Base-by-base conservation (phyloP, 2,113 vertebrate species). In the Sinosuthora webbiana region DNA sequence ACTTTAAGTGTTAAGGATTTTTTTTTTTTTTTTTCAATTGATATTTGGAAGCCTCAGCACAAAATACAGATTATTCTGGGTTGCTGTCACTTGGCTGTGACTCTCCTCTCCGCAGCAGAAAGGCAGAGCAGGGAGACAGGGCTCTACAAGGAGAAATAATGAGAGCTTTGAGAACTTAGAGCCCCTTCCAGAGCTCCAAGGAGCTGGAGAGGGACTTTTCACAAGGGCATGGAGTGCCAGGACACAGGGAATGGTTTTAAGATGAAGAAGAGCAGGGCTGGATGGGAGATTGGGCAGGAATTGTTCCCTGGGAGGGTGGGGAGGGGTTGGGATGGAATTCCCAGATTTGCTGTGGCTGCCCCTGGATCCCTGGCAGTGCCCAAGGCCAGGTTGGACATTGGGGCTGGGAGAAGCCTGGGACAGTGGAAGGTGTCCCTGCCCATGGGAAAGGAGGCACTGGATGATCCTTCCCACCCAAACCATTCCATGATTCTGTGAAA, bases 291-390 rank as follows among this genome's bases (percentile, higher is more conserved):
- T 10, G 19, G 47, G 47, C 1, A 62, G 44, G 49, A 80, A 60
- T 20, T 55, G 4, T 24, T 86, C 30, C 33, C 30, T 53, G 45
- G 1, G 0, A 67, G 71, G 41, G 42, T 56, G 56, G 41, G 14
- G 3, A 59, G 41, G 9, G 0, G 0, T 41, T 79, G 75, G 65
- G 1, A 9, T 6, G 3, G 56, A 7, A 1, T 87, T 4, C 7
- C 50, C 87, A 77, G 79, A 55, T 30, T 13, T 50, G 86, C 68
- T 81, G 68, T 2, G 76, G 68, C 44, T 89, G 45, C 24, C 45
- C 78, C 78, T 74, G 86, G 44, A 82, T 68, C 70, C 87, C 70
- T 83, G 62, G n/a, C 18, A 82, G 69, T 74, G 77, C 6, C 53
- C 77, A 41, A 65, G 76, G 59, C 59, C 87, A 68, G 53, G 53